phyloP scores from a whole-genome alignment of 2,888 invertebrate genomes.

The Limnephilus auricula region DNA sequence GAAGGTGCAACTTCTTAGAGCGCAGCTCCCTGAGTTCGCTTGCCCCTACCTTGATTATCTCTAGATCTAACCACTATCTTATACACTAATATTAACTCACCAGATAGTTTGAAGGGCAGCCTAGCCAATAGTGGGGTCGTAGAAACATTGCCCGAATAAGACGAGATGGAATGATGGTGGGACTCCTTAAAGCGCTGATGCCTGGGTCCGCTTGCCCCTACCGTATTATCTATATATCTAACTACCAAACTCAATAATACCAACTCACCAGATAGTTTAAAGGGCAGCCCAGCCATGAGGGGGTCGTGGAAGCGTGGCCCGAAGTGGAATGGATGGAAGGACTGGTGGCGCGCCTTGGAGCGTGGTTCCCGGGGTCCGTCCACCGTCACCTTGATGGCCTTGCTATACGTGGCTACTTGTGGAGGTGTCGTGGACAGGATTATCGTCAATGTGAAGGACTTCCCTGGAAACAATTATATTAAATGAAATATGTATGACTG shows the following conservation, averaged over 20 bases:
- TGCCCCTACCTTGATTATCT: no score
- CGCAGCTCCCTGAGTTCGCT: no score
- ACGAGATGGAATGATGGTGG: slow-evolving; percentile 88
- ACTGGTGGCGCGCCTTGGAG: slow-evolving; percentile 93
- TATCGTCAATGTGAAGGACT: slow-evolving; percentile 97
- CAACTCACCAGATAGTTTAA: slow-evolving; percentile 89
- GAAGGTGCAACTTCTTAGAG: slow-evolving; percentile 92
- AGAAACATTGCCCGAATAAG: slow-evolving; percentile 91
- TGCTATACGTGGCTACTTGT: slow-evolving; percentile 97
- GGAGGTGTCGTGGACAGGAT: slow-evolving; percentile 95
- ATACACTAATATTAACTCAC: slow-evolving; percentile 75
- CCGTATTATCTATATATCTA: slow-evolving; percentile 92
- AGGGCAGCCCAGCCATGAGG: slow-evolving; percentile 86
- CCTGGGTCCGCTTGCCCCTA: slow-evolving; percentile 97
- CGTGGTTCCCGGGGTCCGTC: slow-evolving; percentile 98
- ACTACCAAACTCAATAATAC: background rate
- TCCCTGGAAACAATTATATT: slow-evolving; percentile 83
- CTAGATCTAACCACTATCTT: no score
- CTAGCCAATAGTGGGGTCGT: slow-evolving; percentile 86
- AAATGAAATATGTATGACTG: background rate
- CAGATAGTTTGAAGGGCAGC: slow-evolving; percentile 90
- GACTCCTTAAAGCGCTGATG: slow-evolving; percentile 97
- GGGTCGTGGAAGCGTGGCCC: slow-evolving; percentile 92
- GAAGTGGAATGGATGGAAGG: slow-evolving; percentile 93
- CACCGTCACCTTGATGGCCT: slow-evolving; percentile 99